Percentiles rank a stretch among this genome's conserved stretches.
Evolutionary conservation across 1,140 invertebrate genomes (phyloP).

Genomic region (Dryas iulia): DNA sequence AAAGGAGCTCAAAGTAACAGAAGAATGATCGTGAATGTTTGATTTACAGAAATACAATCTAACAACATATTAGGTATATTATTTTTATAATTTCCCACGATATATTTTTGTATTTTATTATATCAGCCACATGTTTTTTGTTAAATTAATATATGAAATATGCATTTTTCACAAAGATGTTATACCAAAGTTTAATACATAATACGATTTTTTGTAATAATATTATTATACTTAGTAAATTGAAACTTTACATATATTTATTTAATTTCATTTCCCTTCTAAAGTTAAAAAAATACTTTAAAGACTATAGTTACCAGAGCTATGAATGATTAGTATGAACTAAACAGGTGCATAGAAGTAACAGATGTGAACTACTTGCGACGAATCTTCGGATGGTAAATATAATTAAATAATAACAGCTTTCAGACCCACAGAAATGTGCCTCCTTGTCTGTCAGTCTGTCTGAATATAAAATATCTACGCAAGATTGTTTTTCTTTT

Average conservation of each 20-base stretch:
- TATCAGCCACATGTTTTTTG: neutral
- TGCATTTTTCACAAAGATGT: conserved; percentile 20
- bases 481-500: too few species aligned
- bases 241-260: conserved; percentile 55
- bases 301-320: too few species aligned
- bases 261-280: conserved; percentile 7
- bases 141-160: neutral
- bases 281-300: too few species aligned
- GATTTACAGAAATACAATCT: neutral
- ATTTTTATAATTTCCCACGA: neutral
- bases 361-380: too few species aligned
- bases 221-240: conserved; percentile 60
- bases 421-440: too few species aligned
- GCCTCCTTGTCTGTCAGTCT: too few species aligned
- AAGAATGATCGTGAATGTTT: neutral
- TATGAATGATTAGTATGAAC: too few species aligned
- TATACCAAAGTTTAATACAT: conserved; percentile 52
- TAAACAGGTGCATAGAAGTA: too few species aligned
- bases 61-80: neutral
- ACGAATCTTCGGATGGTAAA: too few species aligned
- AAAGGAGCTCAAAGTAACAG: too few species aligned
- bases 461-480: too few species aligned
- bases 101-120: neutral
- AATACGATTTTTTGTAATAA: conserved; percentile 57
- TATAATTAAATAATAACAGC: too few species aligned